Evolutionary conservation across 2,888 invertebrate species (phyloP).

Genomic region (Mystacides longicornis): DNA sequence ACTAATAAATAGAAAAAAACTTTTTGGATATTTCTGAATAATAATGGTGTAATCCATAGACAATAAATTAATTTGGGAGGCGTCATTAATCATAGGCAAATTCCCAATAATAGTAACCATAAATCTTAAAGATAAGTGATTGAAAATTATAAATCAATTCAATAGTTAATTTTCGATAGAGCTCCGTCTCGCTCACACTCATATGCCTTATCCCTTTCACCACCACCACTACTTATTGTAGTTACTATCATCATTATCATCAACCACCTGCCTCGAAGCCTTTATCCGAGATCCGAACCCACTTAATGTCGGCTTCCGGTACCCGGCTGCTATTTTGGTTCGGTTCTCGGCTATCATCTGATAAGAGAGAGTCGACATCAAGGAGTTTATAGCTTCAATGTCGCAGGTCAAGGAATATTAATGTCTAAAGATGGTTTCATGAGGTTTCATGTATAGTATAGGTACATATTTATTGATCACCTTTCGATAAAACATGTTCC

Average conservation of each 20-base stretch:
- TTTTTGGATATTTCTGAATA: too few relatives aligned
- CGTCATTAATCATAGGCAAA: constrained; percentile 12
- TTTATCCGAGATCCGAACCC: constrained; percentile 21
- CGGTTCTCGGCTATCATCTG: constrained; percentile 17
- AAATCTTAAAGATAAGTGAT: constrained; percentile 12
- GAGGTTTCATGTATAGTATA: too few relatives aligned
- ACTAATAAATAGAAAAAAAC: too few relatives aligned
- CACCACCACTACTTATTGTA: too few relatives aligned
- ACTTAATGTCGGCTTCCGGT: constrained; percentile 16
- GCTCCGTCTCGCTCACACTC: too few relatives aligned
- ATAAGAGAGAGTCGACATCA: constrained; percentile 19
- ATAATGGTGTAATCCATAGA: too few relatives aligned
- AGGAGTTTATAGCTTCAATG: constrained; percentile 23
- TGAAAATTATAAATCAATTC: constrained; percentile 20
- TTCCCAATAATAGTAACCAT: constrained; percentile 11
- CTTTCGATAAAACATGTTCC: too few relatives aligned
- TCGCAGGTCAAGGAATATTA: constrained; percentile 26
- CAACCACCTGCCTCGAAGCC: too few relatives aligned
- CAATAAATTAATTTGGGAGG: constrained; percentile 7
- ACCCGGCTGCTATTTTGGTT: constrained; percentile 14
- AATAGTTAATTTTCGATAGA: constrained; percentile 17
- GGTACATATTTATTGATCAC: too few relatives aligned
- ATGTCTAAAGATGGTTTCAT: constrained; percentile 21
- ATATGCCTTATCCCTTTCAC: too few relatives aligned
- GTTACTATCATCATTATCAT: constrained; percentile 16